These are phyloP conservation scores for Arrhamphus sclerolepis DNA, from an alignment of 2,797 vertebrate species.

Conservation along the genomic window DNA sequence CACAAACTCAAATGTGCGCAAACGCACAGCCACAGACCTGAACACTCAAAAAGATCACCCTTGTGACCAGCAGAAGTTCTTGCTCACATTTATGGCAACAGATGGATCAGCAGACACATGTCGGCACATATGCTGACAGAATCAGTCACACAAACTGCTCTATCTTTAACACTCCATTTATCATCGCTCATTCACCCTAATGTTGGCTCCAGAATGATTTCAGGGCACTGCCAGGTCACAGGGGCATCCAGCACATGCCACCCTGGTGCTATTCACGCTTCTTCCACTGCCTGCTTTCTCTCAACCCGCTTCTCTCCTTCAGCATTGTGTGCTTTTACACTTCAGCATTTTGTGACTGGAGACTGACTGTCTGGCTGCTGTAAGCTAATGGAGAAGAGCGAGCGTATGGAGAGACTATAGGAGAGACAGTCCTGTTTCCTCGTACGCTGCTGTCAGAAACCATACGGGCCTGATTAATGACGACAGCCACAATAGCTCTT, in stretches of 20 bases:
- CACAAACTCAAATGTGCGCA: background rate
- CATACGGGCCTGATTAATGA: slow-evolving; percentile 84
- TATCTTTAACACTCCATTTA: slow-evolving; percentile 44
- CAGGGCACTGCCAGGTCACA: slow-evolving; percentile 14
- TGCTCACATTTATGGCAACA: slow-evolving; percentile 32
- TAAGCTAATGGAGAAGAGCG: slow-evolving; percentile 69
- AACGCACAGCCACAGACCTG: slow-evolving; percentile 7
- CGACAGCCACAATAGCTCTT: slow-evolving; percentile 81
- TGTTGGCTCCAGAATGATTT: slow-evolving; percentile 28
- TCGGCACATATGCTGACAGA: slow-evolving; percentile 26
- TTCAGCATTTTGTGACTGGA: slow-evolving; percentile 68
- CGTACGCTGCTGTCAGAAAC: slow-evolving; percentile 79
- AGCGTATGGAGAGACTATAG: slow-evolving; percentile 62
- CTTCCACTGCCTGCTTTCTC: slow-evolving; percentile 43
- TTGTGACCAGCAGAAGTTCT: slow-evolving; percentile 35
- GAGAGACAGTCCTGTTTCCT: slow-evolving; percentile 75
- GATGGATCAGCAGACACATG: slow-evolving; percentile 43
- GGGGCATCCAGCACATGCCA: slow-evolving; percentile 52
- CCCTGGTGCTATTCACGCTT: slow-evolving; percentile 57
- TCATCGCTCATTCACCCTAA: slow-evolving; percentile 38
- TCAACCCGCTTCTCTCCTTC: slow-evolving; percentile 49
- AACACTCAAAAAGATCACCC: slow-evolving; percentile 34
- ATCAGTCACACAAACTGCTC: slow-evolving; percentile 23
- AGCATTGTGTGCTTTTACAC: slow-evolving; percentile 74
- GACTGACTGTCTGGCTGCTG: slow-evolving; percentile 70